These are phyloP conservation scores for Atopsyche davidsoni DNA, from an alignment of 1,140 invertebrate genomes.

Conservation along the genomic window DNA sequence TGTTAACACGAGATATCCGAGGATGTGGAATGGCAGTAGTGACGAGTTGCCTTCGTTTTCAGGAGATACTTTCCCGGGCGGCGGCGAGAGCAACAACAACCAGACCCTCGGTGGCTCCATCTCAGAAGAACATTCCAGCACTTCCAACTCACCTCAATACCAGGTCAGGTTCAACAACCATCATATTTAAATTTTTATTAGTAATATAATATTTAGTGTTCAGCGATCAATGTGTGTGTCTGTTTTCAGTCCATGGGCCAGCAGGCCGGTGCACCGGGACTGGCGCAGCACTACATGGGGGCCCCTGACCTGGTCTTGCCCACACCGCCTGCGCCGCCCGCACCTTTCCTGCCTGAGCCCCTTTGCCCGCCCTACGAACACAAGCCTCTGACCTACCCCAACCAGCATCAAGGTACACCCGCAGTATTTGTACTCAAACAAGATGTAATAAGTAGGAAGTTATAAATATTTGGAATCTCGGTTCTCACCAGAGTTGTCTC, in stretches of 20 bases:
- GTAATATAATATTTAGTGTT: not conserved
- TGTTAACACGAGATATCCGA: not conserved
- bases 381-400: not conserved
- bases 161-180: conserved; percentile 25
- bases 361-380: not conserved
- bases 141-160: conserved; percentile 47
- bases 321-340: not conserved
- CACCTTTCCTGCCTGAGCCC: not conserved
- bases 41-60: not conserved
- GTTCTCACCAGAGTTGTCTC: too few relatives aligned
- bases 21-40: not conserved
- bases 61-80: conserved; percentile 36
- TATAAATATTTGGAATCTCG: too few relatives aligned
- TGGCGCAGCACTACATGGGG: conserved; percentile 4
- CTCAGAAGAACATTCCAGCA: conserved; percentile 46
- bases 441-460: too few relatives aligned
- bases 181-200: not conserved
- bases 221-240: not conserved
- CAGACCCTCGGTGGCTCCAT: conserved; percentile 36
- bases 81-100: conserved; percentile 47
- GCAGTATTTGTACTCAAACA: too few relatives aligned
- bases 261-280: not conserved
- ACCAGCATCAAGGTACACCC: too few relatives aligned
- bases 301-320: not conserved
- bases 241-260: conserved; percentile 6